A percentile compares a stretch with the other conserved stretches of the same genome.
Evolutionary conservation across 1,140 invertebrate species (phyloP).

Genomic region (Planococcus citri): DNA sequence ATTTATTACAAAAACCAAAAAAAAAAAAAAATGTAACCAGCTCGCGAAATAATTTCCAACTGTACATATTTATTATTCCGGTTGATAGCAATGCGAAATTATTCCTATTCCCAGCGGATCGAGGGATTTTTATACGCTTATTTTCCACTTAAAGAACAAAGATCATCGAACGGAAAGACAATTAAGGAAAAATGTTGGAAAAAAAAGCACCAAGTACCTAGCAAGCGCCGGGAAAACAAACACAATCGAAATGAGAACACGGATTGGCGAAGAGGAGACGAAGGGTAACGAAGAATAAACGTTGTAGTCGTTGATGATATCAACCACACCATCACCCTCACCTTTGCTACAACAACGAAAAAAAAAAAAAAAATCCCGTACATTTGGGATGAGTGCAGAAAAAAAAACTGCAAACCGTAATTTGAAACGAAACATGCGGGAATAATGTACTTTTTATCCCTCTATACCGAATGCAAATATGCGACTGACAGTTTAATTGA

Average conservation of each 20-base stretch:
- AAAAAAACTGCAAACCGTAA: not conserved
- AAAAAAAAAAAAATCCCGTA: not conserved
- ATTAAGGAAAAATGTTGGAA: not conserved
- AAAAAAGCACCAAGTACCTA: too few species aligned
- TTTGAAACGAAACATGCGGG: constrained; percentile 20
- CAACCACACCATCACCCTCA: constrained; percentile 10
- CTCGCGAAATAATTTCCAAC: too few species aligned
- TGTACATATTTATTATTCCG: constrained; percentile 5
- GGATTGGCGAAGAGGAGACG: not conserved
- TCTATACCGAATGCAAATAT: constrained; percentile 8
- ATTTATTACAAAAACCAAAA: too few species aligned
- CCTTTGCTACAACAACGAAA: too few species aligned
- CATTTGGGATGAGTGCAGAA: not conserved
- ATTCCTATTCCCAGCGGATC: constrained; percentile 12
- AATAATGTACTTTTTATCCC: constrained; percentile 14
- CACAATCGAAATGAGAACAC: not conserved
- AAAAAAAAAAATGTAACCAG: too few species aligned
- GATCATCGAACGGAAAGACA: constrained; percentile 19
- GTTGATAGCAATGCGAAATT: not conserved
- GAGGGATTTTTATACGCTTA: not conserved
- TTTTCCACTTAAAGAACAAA: constrained; percentile 19
- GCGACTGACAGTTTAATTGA: constrained; percentile 20
- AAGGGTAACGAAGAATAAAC: not conserved
- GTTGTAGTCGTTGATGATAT: constrained; percentile 4
- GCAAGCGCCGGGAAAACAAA: not conserved